phyloP scores from a whole-genome alignment of 2,113 vertebrate genomes.

The Tupaia chinensis region DNA sequence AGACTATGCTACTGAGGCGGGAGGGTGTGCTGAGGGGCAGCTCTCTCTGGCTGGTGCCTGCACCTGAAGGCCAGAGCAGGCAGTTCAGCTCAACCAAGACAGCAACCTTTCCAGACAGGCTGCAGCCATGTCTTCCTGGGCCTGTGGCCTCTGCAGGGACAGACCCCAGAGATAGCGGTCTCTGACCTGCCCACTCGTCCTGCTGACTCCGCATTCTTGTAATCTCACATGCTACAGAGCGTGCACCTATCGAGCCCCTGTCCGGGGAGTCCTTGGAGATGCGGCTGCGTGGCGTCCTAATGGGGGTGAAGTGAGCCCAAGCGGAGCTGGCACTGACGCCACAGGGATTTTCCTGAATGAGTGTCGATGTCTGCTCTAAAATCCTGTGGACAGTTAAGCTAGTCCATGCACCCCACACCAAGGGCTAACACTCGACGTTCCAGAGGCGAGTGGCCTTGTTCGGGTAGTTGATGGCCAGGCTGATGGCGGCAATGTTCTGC shows the following conservation, averaged over 20 bases:
- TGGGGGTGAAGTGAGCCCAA: neutral
- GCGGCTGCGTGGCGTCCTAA: neutral
- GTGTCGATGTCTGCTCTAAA: conserved; percentile 78
- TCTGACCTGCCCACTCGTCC: neutral
- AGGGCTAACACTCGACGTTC: conserved; percentile 89
- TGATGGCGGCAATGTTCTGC: conserved; percentile 98
- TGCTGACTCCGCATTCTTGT: conserved; percentile 37
- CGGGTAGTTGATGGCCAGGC: conserved; percentile 98
- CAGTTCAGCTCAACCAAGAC: neutral
- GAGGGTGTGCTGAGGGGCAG: neutral
- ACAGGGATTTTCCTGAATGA: conserved; percentile 78
- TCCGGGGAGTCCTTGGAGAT: neutral
- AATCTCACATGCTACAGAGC: conserved; percentile 75
- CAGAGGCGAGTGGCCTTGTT: conserved; percentile 97
- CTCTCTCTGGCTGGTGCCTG: neutral
- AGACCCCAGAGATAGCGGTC: neutral
- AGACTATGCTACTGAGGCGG: neutral
- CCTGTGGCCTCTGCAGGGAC: neutral
- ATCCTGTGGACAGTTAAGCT: conserved; percentile 74
- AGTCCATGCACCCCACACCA: conserved; percentile 71
- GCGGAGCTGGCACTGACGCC: conserved; percentile 77
- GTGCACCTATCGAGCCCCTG: neutral
- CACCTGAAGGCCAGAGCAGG: neutral
- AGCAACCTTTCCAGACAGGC: neutral
- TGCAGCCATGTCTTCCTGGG: neutral